Conservation (phyloP, 2,113 vertebrate species). For the Herpailurus yagouaroundi region DNA sequence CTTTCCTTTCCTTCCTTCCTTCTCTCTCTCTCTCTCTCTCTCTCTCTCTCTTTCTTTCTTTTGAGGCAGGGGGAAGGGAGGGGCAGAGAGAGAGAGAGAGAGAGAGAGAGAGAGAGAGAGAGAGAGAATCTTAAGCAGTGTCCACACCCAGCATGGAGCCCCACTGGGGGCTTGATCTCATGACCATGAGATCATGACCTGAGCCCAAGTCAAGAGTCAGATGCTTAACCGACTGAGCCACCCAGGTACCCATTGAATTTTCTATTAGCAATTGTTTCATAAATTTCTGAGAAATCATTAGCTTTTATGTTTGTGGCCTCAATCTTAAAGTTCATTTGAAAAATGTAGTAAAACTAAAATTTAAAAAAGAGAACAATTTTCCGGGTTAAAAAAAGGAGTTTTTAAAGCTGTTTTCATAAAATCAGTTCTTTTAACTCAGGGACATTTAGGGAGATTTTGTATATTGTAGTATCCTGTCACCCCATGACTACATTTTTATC, state of each 20-base stretch:
- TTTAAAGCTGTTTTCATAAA: not conserved
- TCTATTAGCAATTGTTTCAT: not conserved
- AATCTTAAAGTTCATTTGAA: not conserved
- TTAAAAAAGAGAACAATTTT: not conserved
- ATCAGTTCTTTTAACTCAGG: not conserved
- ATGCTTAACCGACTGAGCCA: no score
- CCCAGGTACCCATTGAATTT: not conserved
- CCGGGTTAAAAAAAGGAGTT: not conserved
- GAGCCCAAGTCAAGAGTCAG: no score
- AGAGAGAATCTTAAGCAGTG: no score
- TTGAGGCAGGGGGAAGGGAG: no score
- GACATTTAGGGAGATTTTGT: not conserved
- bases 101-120: no score
- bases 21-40: no score
- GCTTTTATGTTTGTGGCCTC: not conserved
- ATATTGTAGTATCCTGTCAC: not conserved
- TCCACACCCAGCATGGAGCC: no score
- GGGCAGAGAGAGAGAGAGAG: no score
- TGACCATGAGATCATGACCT: no score
- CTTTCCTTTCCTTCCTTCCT: no score
- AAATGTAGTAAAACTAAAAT: not conserved
- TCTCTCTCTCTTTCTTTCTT: no score
- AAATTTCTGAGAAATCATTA: conserved; percentile 13
- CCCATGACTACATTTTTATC: not conserved
- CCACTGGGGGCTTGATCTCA: no score